phyloP scores from a whole-genome alignment of 1,140 invertebrate species.

The Dreissena polymorpha region DNA sequence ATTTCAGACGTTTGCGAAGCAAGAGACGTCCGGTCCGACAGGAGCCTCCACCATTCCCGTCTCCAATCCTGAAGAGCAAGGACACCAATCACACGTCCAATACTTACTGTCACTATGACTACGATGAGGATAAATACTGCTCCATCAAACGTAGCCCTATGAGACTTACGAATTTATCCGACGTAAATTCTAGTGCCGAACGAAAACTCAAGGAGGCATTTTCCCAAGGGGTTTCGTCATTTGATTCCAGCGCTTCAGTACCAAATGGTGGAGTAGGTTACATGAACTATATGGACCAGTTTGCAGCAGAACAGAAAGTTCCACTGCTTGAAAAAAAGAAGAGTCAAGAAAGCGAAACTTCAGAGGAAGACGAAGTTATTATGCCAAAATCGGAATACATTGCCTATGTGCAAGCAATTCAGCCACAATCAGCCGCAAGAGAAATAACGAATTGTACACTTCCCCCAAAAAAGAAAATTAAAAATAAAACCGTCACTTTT shows the following conservation, averaged over 20 bases:
- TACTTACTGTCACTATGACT: constrained; percentile 61
- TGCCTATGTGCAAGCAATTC: constrained; percentile 60
- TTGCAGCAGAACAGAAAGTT: constrained; percentile 6
- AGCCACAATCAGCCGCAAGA: constrained; percentile 52
- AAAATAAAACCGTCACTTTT: constrained; percentile 73
- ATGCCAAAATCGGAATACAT: constrained; percentile 43
- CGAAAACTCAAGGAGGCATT: constrained; percentile 62
- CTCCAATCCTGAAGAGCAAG: constrained; percentile 50
- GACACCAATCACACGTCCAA: constrained; percentile 46
- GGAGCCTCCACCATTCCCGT: constrained; percentile 48
- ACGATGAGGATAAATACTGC: constrained; percentile 73
- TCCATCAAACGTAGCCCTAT: constrained; percentile 73
- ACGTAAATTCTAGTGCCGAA: constrained; percentile 58
- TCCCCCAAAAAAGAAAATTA: constrained; percentile 58
- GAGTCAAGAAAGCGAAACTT: constrained; percentile 44
- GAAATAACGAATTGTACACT: constrained; percentile 50
- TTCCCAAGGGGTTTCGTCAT: constrained; percentile 47
- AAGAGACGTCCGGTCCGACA: constrained; percentile 10
- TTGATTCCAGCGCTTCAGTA: constrained; percentile 9
- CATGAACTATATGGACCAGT: constrained; percentile 39
- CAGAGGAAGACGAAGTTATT: constrained; percentile 40
- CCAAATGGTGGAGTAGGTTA: constrained; percentile 51
- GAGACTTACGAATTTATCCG: constrained; percentile 68
- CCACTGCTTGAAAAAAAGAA: constrained; percentile 53
- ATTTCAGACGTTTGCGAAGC: constrained; percentile 35